These are phyloP conservation scores for Protaetia brevitarsis DNA, from an alignment of 1,140 invertebrate genomes.

Conservation along the genomic window DNA sequence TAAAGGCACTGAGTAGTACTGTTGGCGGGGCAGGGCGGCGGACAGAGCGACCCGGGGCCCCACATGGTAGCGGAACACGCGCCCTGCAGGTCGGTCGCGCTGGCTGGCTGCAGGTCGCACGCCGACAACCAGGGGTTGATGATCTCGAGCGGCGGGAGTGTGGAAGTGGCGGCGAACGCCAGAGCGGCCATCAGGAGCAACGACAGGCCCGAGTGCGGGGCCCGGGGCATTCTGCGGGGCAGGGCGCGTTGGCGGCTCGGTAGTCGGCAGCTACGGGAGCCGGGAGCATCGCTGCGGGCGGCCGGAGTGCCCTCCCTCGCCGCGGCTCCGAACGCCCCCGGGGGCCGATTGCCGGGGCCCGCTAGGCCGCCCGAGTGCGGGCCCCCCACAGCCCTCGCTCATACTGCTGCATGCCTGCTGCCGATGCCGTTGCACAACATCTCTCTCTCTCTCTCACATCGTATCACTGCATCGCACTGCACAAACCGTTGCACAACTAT, in stretches of 20 bases:
- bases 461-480: slow-evolving; percentile 25
- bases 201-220: slow-evolving; percentile 46
- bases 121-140: slow-evolving; percentile 74
- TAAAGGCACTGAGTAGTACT: slow-evolving; percentile 65
- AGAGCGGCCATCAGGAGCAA: slow-evolving; percentile 50
- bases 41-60: slow-evolving; percentile 37
- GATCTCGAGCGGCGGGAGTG: slow-evolving; percentile 37
- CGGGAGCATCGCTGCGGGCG: slow-evolving; percentile 50
- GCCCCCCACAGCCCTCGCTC: slow-evolving; percentile 46
- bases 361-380: slow-evolving; percentile 45
- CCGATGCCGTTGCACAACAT: slow-evolving; percentile 8
- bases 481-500: slow-evolving; percentile 31
- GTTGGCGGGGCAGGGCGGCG: slow-evolving; percentile 48
- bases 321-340: slow-evolving; percentile 46
- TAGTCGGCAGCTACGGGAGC: slow-evolving; percentile 49
- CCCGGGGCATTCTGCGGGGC: slow-evolving; percentile 50
- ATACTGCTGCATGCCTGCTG: slow-evolving; percentile 41
- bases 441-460: slow-evolving; percentile 37
- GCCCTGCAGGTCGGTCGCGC: slow-evolving; percentile 48
- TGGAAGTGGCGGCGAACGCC: slow-evolving; percentile 51
- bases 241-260: slow-evolving; percentile 46
- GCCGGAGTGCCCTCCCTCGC: slow-evolving; percentile 48
- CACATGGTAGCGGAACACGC: slow-evolving; percentile 50
- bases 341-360: slow-evolving; percentile 44
- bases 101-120: slow-evolving; percentile 66